A percentile compares a stretch with the other conserved stretches of the same genome.
Evolutionary conservation across 2,797 vertebrate species (phyloP).

Genomic region (Etheostoma perlongum): DNA sequence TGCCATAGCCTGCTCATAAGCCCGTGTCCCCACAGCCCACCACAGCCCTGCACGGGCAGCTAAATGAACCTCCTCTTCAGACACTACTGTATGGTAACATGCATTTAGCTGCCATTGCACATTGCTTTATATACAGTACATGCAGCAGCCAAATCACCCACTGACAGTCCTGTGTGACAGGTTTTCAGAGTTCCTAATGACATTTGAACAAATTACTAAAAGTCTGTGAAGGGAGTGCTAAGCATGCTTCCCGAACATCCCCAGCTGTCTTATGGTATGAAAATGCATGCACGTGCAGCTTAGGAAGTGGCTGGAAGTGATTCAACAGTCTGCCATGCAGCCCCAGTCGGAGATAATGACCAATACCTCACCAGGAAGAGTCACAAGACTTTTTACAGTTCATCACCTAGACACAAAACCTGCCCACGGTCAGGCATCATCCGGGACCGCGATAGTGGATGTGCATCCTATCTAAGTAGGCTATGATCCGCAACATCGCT

Average conservation of each 20-base stretch:
- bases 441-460: background rate
- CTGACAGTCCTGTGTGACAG: constrained; percentile 10
- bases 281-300: constrained; percentile 21
- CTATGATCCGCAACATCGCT: background rate
- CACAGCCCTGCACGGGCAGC: constrained; percentile 24
- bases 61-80: constrained; percentile 45
- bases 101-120: constrained; percentile 32
- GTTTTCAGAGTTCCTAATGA: constrained; percentile 23
- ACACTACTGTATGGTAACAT: constrained; percentile 26
- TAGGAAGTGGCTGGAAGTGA: background rate
- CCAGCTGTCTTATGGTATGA: background rate
- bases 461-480: background rate
- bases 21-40: constrained; percentile 13
- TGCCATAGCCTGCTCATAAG: constrained; percentile 14
- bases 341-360: constrained; percentile 4
- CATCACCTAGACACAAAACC: constrained; percentile 9
- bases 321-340: background rate
- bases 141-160: background rate
- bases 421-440: constrained; percentile 3
- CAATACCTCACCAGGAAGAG: background rate
- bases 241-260: background rate
- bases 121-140: background rate
- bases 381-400: constrained; percentile 13
- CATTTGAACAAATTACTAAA: constrained; percentile 29
- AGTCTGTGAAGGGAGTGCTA: background rate